A percentile compares a stretch with the other conserved stretches of the same genome.
Conservation (phyloP, 92 coral and sea anemone species). For the Meandrina meandrites region DNA sequence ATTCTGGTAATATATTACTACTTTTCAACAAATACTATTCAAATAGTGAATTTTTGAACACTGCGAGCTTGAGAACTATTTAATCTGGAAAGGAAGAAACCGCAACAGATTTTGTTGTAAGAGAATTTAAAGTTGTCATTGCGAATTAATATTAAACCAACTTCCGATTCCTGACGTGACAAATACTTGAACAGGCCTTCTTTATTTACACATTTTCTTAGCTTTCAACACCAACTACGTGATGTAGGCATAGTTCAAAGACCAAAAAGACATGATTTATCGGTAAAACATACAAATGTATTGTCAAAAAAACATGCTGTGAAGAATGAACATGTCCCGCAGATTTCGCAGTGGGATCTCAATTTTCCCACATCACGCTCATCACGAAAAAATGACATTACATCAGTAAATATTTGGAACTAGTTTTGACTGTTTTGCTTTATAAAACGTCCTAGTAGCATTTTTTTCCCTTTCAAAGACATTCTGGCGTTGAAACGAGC, state of each 20-base stretch:
- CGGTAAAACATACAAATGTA: background rate
- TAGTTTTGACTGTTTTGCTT: background rate
- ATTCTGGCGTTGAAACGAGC: background rate
- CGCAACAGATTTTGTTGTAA: background rate
- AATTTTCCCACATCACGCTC: background rate
- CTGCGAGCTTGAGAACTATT: background rate
- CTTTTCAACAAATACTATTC: background rate
- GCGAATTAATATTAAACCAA: background rate
- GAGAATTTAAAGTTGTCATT: background rate
- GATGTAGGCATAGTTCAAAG: background rate
- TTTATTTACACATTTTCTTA: background rate
- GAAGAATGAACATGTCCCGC: background rate
- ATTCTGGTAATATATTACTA: background rate
- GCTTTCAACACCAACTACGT: background rate
- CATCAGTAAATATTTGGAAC: background rate
- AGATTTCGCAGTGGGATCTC: background rate
- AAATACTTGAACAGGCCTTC: background rate
- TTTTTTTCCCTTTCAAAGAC: background rate
- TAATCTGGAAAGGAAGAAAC: background rate
- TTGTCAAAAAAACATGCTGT: background rate
- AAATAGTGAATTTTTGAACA: background rate
- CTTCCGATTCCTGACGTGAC: background rate
- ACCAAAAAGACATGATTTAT: background rate
- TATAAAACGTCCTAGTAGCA: background rate
- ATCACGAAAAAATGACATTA: background rate